Conservation (phyloP, 2,888 invertebrate species). For the Parascotia fuliginaria region DNA sequence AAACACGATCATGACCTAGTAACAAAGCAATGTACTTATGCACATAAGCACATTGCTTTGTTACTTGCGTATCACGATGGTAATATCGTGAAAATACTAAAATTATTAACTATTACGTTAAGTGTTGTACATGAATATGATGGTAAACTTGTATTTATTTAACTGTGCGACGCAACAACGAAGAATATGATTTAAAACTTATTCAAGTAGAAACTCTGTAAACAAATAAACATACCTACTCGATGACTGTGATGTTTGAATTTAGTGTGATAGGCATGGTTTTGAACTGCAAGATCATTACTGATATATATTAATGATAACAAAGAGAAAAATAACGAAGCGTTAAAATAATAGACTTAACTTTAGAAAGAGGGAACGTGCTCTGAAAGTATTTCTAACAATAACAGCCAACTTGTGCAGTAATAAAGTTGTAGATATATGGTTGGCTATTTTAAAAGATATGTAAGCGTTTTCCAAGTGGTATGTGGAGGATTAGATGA, state of each 20-base stretch:
- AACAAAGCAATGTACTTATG: conserved; percentile 3
- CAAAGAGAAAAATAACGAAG: conserved; percentile 9
- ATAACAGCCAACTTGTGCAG: neutral
- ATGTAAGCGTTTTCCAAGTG: too few species aligned
- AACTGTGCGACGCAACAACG: conserved; percentile 1
- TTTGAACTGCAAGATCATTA: neutral
- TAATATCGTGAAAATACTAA: too few species aligned
- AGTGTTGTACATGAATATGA: conserved; percentile 3
- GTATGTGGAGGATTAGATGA: too few species aligned
- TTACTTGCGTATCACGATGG: too few species aligned
- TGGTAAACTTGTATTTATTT: conserved; percentile 9
- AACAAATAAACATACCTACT: conserved; percentile 6
- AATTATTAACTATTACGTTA: conserved; percentile 2
- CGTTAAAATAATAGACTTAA: neutral
- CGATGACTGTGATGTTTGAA: conserved; percentile 3
- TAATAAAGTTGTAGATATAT: too few species aligned
- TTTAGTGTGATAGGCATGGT: neutral
- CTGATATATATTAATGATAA: conserved; percentile 10
- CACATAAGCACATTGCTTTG: too few species aligned
- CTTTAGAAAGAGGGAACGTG: neutral
- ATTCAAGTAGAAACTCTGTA: conserved; percentile 3
- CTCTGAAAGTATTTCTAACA: neutral
- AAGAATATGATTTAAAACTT: conserved; percentile 1
- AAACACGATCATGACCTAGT: conserved; percentile 3
- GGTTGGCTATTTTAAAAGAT: too few species aligned